Base-by-base conservation (phyloP, 2,888 invertebrate species). In the Agrotis ipsilon region DNA sequence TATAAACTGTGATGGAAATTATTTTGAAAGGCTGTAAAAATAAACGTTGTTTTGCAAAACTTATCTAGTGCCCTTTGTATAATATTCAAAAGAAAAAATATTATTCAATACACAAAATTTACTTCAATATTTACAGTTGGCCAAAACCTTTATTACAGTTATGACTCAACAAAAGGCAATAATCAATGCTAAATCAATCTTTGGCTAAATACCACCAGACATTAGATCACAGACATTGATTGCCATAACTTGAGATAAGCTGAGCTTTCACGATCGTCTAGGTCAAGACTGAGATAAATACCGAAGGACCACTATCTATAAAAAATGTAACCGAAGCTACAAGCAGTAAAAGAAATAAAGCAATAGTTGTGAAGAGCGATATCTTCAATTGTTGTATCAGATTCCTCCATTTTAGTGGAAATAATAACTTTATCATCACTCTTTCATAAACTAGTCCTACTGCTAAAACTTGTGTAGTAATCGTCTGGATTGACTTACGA, bases 201-300 rank as follows among this genome's bases (percentile, higher is more conserved):
- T 87, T 87, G 87, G 82, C 81, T 87, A 85, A 87, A 88, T 87
- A 87, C 85, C 81, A 86, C 82, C 85, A 82, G 86, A 85, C 78
- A 69, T 87, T 82, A 90, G 89, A 90, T 90, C 85, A 75, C 70
- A 89, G 89, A 90, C 89, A 80, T 80, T 87, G 91, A 91, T 90
- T 88, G 86, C 85, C 78, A 88, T 88, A 88, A 87, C 86, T 87
- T 78, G 79, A 89, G 88, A 89, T 88, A 83, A 75, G 86, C 88
- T 87, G 88, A 76, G 86, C 91, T 92, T 91, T 91, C 91, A 88
- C 87, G 83, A 84, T 62, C 75, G 85, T 82, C 86, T 85, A 72
- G 58, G 13, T 48, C 43, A 80, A 45, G 2, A 39, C 21, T 32
- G 11, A 76, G 24, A 52, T 1, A 55, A 27, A 7, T 16, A 52